Base-by-base conservation (phyloP, 2,888 invertebrate species). In the Meghimatium bilineatum region DNA sequence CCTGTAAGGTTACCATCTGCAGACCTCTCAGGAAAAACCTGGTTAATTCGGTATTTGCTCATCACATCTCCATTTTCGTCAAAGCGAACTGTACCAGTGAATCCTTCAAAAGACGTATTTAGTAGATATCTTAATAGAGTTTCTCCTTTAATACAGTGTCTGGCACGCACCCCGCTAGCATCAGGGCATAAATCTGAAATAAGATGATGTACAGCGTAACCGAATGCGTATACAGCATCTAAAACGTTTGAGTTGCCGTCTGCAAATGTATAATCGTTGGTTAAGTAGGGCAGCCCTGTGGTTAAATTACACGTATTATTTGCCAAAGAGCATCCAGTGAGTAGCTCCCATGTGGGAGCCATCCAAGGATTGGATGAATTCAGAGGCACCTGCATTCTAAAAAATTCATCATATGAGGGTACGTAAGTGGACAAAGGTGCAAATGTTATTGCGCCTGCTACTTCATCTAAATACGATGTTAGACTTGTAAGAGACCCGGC, bases 351-450 rank as follows among this genome's bases (percentile, higher is more conserved):
- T 87, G 89, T 88, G 38, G 88, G 88, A 26, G 71, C 71, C 32
- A 92, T 88, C 91, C 91, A 91, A 0, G 91, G 90, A 82, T 92
- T 90, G 3, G 67, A n/a, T 10, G 71, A 82, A 32, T 60, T 23
- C 14, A 32, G 23, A 8, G 66, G 83, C 6, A 44, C 76, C 26
- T 12, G 14, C 0, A 36, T 29, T 34, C 60, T 26, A 29, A 80
- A 85, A 56, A 44, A 83, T 32, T 83, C 44, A 29, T 78, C 60
- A 56, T 67, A 78, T 29, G 75, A 79, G 3, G 82, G 80, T 0
- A 83, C 71, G 32, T 20, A 8, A 3, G 71, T 32, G 3, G 44
- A 72, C 32, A 67, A 10, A 2, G 80, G 77, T 12, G 44, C 85
- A 26, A 90, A 78, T 17, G 85, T 84, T n/a, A 91, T 83, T 20